Percentiles rank a stretch among this genome's conserved stretches.
phyloP scores from a whole-genome alignment of 2,113 vertebrate genomes.

The Nerophis ophidion region DNA sequence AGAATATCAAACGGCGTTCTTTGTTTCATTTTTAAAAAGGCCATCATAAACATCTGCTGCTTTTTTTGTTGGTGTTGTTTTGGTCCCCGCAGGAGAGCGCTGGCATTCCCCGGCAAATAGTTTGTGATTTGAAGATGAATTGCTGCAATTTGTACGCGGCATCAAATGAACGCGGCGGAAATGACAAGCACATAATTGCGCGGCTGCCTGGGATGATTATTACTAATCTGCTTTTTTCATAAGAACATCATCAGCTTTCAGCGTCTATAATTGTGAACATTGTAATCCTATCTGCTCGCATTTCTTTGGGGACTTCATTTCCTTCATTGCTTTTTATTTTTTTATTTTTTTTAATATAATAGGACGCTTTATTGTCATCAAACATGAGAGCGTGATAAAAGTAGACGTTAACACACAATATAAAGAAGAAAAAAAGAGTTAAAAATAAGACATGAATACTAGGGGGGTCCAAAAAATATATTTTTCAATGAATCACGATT shows the following conservation, averaged over 20 bases:
- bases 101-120: conserved; percentile 24
- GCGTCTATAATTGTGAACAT: conserved; percentile 25
- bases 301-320: conserved; percentile 37
- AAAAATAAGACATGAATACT: too few relatives aligned
- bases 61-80: conserved; percentile 20
- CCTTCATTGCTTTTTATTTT: conserved; percentile 28
- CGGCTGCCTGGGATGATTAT: conserved; percentile 23
- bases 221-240: conserved; percentile 33
- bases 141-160: conserved; percentile 20
- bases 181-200: conserved; percentile 18
- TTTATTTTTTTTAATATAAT: too few relatives aligned
- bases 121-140: conserved; percentile 39
- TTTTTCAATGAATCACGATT: too few relatives aligned
- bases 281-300: conserved; percentile 38
- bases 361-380: too few relatives aligned
- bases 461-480: too few relatives aligned
- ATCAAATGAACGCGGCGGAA: conserved; percentile 35
- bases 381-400: too few relatives aligned
- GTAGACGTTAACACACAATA: too few relatives aligned
- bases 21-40: conserved; percentile 61
- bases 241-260: conserved; percentile 29
- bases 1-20: conserved; percentile 27
- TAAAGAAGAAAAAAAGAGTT: too few relatives aligned
- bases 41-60: conserved; percentile 60
- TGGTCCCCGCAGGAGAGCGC: conserved; percentile 8